Base-by-base conservation (phyloP, 2,888 invertebrate species). In the Drosophila aldrichi region DNA sequence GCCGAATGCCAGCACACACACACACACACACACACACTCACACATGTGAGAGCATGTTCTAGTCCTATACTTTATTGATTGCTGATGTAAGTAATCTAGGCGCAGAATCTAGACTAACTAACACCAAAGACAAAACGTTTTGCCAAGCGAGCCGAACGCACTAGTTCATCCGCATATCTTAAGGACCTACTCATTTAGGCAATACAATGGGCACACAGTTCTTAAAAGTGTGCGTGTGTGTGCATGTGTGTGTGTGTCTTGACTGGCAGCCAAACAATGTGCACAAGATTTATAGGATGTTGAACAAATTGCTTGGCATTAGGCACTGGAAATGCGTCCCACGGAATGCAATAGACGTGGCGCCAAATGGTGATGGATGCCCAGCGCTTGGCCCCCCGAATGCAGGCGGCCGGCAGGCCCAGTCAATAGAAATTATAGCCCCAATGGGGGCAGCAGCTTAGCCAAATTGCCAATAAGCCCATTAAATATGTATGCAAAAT, bases 11-110 rank as follows among this genome's bases (percentile, higher is more conserved):
- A 84, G 74, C 20, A 54, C n/a, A n/a, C 34, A 57, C 14, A 29
- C 14, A 52, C 59, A 59, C 40, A 32, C 48, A 14, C 32, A 54
- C 54, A 32, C 29, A 66, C 36, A 38, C 36, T 16, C 36, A 36
- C 16, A 36, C 36, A 36, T 0, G 34, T 25, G n/a, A 16, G 18
- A 16, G 66, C 9, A 22, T 63, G 48, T 63, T 56, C 48, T 18
- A 18, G 66, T 70, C 54, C 77, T 71, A 73, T 74, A 82, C 65
- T 81, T 81, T 89, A 86, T 86, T 82, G 86, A 89, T 86, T 89
- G 81, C 74, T 74, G 84, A 74, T 87, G 81, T 75, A 62, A 74
- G 71, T 71, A 74, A 85, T 85, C 89, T 74, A 36, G 56, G 65
- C 60, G 73, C 66, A 79, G 71, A 77, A 88, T 84, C 88, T 81